phyloP scores from a whole-genome alignment of 2,888 invertebrate genomes.

The Pristionchus fissidentatus region DNA sequence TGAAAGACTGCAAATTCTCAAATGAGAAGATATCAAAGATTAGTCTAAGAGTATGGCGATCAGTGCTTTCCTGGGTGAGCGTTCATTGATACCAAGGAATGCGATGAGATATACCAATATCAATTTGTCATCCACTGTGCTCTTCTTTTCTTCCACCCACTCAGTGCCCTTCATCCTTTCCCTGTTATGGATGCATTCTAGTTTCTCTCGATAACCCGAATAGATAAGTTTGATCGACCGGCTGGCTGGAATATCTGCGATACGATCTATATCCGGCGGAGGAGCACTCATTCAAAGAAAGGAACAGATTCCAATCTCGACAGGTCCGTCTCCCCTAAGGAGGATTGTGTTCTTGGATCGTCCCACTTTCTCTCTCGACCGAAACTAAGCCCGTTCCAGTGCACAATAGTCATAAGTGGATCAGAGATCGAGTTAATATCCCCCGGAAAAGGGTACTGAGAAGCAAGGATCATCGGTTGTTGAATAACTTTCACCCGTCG shows the following conservation, averaged over 20 bases:
- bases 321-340: background rate
- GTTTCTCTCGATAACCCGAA: constrained; percentile 35
- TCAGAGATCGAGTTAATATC: background rate
- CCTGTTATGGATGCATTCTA: background rate
- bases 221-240: constrained; percentile 18
- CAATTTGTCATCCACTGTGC: no score
- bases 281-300: constrained; percentile 23
- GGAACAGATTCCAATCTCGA: background rate
- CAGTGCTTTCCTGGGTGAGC: no score
- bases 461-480: background rate
- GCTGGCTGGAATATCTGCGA: background rate
- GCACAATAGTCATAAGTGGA: constrained; percentile 30
- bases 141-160: background rate
- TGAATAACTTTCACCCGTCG: background rate
- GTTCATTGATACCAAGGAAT: no score
- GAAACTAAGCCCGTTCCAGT: constrained; percentile 5
- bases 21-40: no score
- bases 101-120: no score
- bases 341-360: background rate
- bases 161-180: background rate
- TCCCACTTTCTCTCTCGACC: background rate
- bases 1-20: no score
- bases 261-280: background rate
- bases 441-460: background rate
- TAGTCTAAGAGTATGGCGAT: no score